Percentiles rank a stretch among this genome's conserved stretches.
phyloP scores from a whole-genome alignment of 1,140 invertebrate genomes.

The Danaus melanippus region DNA sequence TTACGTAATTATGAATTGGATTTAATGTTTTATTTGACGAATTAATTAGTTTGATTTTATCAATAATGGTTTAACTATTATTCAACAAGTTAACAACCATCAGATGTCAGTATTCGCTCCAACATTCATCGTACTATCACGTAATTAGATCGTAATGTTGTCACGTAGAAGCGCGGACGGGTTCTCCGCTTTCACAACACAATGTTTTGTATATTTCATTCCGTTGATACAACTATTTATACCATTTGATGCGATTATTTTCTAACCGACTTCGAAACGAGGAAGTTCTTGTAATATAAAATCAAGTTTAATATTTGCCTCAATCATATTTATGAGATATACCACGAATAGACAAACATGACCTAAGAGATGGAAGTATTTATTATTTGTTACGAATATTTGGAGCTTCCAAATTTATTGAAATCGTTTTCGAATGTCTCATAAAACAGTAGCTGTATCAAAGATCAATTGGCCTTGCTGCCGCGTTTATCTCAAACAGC shows the following conservation, averaged over 20 bases:
- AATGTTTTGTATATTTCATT: slow-evolving; percentile 16
- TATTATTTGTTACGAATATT: no score
- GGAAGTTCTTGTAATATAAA: no score
- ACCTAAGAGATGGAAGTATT: no score
- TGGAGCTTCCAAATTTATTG: no score
- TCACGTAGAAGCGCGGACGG: slow-evolving; percentile 33
- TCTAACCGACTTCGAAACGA: no score
- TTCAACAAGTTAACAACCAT: not conserved
- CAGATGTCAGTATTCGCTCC: no score
- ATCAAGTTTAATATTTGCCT: no score
- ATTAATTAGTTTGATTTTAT: not conserved
- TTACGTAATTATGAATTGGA: not conserved
- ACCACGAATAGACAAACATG: no score
- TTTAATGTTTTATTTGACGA: not conserved
- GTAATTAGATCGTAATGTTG: slow-evolving; percentile 38
- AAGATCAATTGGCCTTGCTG: slow-evolving; percentile 33
- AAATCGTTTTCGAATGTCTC: not conserved
- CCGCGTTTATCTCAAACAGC: slow-evolving; percentile 21
- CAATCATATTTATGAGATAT: no score
- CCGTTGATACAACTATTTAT: slow-evolving; percentile 3
- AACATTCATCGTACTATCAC: slow-evolving; percentile 20
- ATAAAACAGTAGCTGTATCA: slow-evolving; percentile 12
- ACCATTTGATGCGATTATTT: no score
- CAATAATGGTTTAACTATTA: not conserved
- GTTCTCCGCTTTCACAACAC: slow-evolving; percentile 41